Percentiles rank a stretch among this genome's conserved stretches.
These are phyloP conservation scores for Perithous albicinctus DNA, from an alignment of 2,888 invertebrate species.

Conservation along the genomic window DNA sequence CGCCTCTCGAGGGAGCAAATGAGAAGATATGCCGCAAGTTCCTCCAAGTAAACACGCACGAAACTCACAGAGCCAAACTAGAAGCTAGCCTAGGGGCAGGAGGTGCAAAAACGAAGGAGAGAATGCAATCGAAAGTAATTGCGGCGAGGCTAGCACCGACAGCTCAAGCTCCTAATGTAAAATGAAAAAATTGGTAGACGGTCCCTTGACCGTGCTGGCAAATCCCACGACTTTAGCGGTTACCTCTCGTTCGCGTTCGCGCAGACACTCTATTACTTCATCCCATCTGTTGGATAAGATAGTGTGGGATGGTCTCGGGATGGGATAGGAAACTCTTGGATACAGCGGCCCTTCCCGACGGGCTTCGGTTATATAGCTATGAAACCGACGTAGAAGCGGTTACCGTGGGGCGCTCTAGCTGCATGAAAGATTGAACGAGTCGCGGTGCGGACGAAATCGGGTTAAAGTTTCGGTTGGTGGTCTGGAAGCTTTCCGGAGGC, in stretches of 20 bases:
- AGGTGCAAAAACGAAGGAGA: constrained; percentile 32
- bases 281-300: constrained; percentile 11
- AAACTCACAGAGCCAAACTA: constrained; percentile 16
- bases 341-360: constrained; percentile 33
- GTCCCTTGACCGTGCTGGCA: constrained; percentile 38
- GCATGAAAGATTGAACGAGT: constrained; percentile 58
- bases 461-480: constrained; percentile 57
- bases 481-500: constrained; percentile 37
- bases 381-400: constrained; percentile 34
- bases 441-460: constrained; percentile 50
- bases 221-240: constrained; percentile 36
- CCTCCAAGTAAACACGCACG: constrained; percentile 33
- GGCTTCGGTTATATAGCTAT: constrained; percentile 7
- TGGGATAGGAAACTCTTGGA: constrained; percentile 32
- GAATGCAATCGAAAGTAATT: constrained; percentile 61
- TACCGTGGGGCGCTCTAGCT: constrained; percentile 31
- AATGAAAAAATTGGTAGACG: constrained; percentile 33
- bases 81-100: constrained; percentile 11
- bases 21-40: not conserved
- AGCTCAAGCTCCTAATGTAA: constrained; percentile 38
- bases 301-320: constrained; percentile 21
- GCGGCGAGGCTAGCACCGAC: constrained; percentile 8
- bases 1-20: constrained; percentile 4
- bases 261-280: not conserved
- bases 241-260: constrained; percentile 19